Base-by-base conservation (phyloP, 2,888 invertebrate genomes). In the Archips crataeganus region DNA sequence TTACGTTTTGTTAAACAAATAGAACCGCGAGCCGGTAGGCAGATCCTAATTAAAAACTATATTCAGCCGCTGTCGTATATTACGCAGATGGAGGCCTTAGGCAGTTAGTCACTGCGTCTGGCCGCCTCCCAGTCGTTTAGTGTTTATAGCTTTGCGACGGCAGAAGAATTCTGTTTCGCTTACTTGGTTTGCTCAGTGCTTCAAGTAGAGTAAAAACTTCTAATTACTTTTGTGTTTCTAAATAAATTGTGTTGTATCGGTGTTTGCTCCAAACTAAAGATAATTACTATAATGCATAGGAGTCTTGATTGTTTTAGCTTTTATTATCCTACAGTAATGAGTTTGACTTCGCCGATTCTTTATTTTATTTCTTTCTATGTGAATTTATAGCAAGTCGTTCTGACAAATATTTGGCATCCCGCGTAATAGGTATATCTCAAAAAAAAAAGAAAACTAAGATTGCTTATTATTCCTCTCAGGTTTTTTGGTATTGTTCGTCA, bases 31-130 rank as follows among this genome's bases (percentile, higher is more conserved):
- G 83, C 88, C 87, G 90, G 90, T 86, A 86, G 88, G 89, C 89
- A 87, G 90, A 84, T 88, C 87, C 90, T 91, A 92, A 93, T 93
- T 93, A 92, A 92, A 92, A 93, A 90, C 88, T 90, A 89, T 91
- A 91, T 85, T 84, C 88, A 86, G 84, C 81, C 85, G 84, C 85
- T 84, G 86, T 85, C 89, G 88, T 91, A 87, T 90, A 88, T 90
- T 90, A 90, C 86, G 83, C 84, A 83, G 84, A 85, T 86, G 84
- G 85, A 81, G 85, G 88, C 90, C 87, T 84, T 79, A 79, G 88
- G 91, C 88, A 79, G 84, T 90, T 87, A 87, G 84, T 88, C 88
- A 89, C 87, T 84, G 82, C 76, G 87, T 79, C 85, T 85, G 89
- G 83, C 85, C 87, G 86, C 88, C 90, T 90, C 88, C 90, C 87